Evolutionary conservation across 2,888 invertebrate species (phyloP), one percentile per base, ranked within the genome.

Genomic region (Baronia brevicornis): DNA sequence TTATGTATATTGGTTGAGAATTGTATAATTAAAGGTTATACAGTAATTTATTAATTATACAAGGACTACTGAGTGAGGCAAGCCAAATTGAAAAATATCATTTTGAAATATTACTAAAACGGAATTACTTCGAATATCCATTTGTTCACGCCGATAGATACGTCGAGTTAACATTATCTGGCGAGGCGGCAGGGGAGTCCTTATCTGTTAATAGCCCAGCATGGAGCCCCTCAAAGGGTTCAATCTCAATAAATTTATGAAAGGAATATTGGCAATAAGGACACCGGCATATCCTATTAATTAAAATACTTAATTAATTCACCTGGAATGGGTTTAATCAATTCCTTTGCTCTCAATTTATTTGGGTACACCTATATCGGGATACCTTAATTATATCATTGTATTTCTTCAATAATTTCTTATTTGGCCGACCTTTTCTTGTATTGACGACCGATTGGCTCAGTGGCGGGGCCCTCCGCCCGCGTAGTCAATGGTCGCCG

Each of bases 281-380:
- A 72, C 61, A 67, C 74, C 69, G 72, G 75, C 62, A 79, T 70
- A 79, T 80, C 73, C 77, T 82, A 84, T 84, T 84, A 84, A 84
- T 82, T 82, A 84, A 75, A 78, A 82, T 82, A 79, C 79, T 80
- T 79, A 82, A 84, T 84, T 82, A 84, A 84, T 84, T 82, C 80
- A 84, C 82, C 78, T 82, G 75, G 60, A 82, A 80, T 78, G 72
- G 82, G 72, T 82, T 79, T 82, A 84, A 82, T 82, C 80, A 84
- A 82, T 84, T 79, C 72, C 60, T 65, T 65, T 56, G 59, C 63
- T 65, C 65, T 66, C 75, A 73, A 84, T 84, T 84, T 84, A 82
- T 82, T 71, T 77, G 71, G 79, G 78, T 30, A 22, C 27, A 31
- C 30, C 68, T 58, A n/a, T 65, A 74, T 70, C 59, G 63, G 64